Evolutionary conservation across 2,797 vertebrate genomes (phyloP), one percentile per base, ranked within the genome.

Genomic region (Poecile montanus): DNA sequence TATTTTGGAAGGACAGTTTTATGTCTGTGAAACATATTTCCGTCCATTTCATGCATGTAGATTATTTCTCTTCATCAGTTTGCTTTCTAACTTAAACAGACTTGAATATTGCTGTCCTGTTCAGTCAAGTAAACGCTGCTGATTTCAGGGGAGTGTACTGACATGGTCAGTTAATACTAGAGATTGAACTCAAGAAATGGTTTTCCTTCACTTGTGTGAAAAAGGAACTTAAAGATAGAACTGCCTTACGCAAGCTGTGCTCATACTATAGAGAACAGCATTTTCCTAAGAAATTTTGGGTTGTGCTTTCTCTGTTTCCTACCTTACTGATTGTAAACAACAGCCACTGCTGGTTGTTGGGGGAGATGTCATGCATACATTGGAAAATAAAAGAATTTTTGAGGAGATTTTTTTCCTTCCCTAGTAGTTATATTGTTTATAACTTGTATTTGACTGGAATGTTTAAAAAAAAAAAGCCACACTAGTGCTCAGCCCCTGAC

Each of bases 171-270:
- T 90, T 93, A 63, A 40, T 70, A 36, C 8, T 29, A 14, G 38
- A 65, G 50, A 36, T 9, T 50, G 32, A 66, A 63, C 13, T 45
- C 26, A 66, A 75, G 8, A 12, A 62, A 16, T 34, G 8, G 2
- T 32, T 79, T 85, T 68, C 13, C 19, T 61, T 87, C 18, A 27
- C 2, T 53, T 66, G 4, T 54, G 16, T 53, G 20, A 73, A 63
- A 10, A 27, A 74, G 17, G 11, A 84, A 47, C 26, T 57, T 45
- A 77, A 68, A 80, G 34, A 34, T 27, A 68, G 32, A 34, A 18
- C 10, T 81, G 9, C 7, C 32, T 54, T 68, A 58, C 0, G 0
- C 10, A 13, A 12, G 13, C 2, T 85, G 26, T 0, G 2, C 5
- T 71, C 11, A 8, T 40, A 44, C n/a, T 23, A 18, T 26, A 54